Evolutionary conservation across 2,888 invertebrate genomes (phyloP), one percentile per base, ranked within the genome.

Genomic region (Cephonodes hylas): DNA sequence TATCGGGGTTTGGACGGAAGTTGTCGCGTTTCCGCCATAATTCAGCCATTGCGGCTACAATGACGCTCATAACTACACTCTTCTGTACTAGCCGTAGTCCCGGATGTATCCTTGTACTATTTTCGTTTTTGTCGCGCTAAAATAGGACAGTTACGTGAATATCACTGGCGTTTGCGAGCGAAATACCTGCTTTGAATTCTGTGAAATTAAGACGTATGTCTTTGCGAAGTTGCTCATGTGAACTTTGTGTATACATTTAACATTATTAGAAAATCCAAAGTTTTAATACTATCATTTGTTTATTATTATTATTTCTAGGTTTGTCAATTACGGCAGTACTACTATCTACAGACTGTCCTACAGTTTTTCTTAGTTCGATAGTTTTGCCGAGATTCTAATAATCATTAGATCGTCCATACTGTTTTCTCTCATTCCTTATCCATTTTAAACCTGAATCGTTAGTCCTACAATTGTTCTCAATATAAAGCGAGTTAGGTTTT

Each of bases 21-120:
- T 78, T 76, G 76, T 73, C 75, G 79, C 76, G 83, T 81, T 79
- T 76, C 81, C 79, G 79, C 82, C 73, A 85, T 85, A 85, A 86
- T 78, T 86, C 82, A 84, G 74, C 71, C 76, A 74, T 74, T 74
- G 81, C 74, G 73, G 73, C 72, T 69, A 80, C 80, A 81, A 78
- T 81, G 79, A 77, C 76, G 75, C 74, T 67, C 70, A 67, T 70
- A 45, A 42, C 25, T 25, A 38, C 23, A 42, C 34, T 38, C 46
- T 59, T 53, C 48, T 53, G 27, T 27, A 31, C n/a, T 27, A 53
- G 48, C 27, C 23, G 10, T 27, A 53, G 48, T 27, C 27, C 48
- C 27, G 48, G 48, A 53, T 15, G 27, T 53, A 27, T 53, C 27
- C 48, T 53, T 53, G 34, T 31, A 46, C 22, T 59, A 46, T 59